Base-by-base conservation (phyloP, 2,888 invertebrate genomes). In the Trachelus troglodyta region DNA sequence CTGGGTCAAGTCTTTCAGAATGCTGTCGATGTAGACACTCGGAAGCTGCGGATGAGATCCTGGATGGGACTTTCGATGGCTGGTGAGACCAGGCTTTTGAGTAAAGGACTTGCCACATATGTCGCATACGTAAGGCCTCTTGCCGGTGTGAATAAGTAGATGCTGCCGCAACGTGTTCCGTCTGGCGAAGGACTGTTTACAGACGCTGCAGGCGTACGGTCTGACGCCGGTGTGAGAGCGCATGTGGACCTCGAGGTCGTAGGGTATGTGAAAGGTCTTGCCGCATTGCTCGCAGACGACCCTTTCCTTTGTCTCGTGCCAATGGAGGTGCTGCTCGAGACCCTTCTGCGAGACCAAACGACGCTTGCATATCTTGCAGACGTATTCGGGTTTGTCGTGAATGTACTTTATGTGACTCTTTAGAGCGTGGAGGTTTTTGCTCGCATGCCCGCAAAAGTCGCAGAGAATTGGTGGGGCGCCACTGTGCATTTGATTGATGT, bases 61-160 rank as follows among this genome's bases (percentile, higher is more conserved):
- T 23, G 87, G 86, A 79, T 89, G 87, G n/a, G 84, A 83, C 71
- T 87, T 87, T 12, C 89, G 79, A 34, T 89, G 89, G 33, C 87
- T 85, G 34, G 85, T 87, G 0, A 89, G 71, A 0, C 87, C 89
- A 4, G 89, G 87, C 56, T 88, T 89, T 76, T 88, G 89, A 0
- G 86, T 85, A 40, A 88, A 88, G 3, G 88, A 79, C 35, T 86
- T 85, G 1, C 86, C 88, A n/a, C 89, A 89, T 73, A 89, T 87
- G 69, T 89, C 88, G 75, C 89, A 89, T 33, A 84, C 74, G 76
- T 87, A 89, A 0, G 88, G 87, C 56, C 84, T 82, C 69, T 86
- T 87, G 2, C 88, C 89, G 0, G 88, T 88, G 35, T 89, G 89
- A 69, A 87, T 88, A 0, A 89, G 80, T 15, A 88, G 81, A 75